Evolutionary conservation across 2,888 invertebrate genomes (phyloP).

Genomic region (Maniola hyperantus): DNA sequence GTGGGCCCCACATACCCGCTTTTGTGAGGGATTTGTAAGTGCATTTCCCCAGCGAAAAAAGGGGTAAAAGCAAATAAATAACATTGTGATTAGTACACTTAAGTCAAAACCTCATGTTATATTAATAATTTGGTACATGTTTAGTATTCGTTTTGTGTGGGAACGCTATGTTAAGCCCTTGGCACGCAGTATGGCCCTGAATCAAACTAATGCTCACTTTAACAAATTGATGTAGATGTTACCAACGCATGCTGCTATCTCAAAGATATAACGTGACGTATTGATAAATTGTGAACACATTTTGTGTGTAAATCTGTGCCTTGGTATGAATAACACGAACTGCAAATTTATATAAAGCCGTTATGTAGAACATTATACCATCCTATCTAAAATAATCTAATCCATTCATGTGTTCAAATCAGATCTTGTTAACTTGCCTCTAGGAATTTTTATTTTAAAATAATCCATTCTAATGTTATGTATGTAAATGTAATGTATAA

Average conservation of each 20-base stretch:
- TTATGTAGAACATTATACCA: too few species aligned
- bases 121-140: neutral
- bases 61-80: too few species aligned
- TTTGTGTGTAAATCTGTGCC: slow-evolving; percentile 22
- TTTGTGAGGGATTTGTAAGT: too few species aligned
- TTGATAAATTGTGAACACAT: slow-evolving; percentile 30
- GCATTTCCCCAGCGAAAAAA: too few species aligned
- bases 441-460: too few species aligned
- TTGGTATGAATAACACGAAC: neutral
- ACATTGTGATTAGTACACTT: neutral
- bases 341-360: too few species aligned
- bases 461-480: too few species aligned
- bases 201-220: slow-evolving; percentile 35
- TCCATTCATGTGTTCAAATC: too few species aligned
- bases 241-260: slow-evolving; percentile 29
- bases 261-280: slow-evolving; percentile 31
- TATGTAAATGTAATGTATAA: too few species aligned
- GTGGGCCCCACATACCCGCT: too few species aligned
- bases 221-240: slow-evolving; percentile 34
- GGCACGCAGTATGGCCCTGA: slow-evolving; percentile 26
- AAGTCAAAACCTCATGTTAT: neutral
- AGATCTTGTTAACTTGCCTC: too few species aligned
- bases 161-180: slow-evolving; percentile 18
- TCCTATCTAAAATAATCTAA: too few species aligned
- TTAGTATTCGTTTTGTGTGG: slow-evolving; percentile 1